Conservation (phyloP, 2,888 invertebrate genomes). For the Drosophila ustulata region DNA sequence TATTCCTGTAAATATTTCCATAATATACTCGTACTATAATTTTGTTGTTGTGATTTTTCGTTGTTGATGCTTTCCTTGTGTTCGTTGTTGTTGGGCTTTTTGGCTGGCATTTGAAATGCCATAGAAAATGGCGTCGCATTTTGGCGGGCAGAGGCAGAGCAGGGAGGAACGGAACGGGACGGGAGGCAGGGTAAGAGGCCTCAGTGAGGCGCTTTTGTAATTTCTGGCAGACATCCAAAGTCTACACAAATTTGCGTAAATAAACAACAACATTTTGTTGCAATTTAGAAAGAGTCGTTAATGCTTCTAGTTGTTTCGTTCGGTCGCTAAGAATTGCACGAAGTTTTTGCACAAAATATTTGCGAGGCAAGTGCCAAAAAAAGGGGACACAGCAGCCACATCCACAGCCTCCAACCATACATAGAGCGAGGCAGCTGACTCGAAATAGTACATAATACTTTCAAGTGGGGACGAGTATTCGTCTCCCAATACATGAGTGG, state of each 20-base stretch:
- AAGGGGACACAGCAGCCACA: constrained; percentile 41
- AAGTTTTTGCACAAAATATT: constrained; percentile 43
- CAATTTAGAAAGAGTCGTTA: constrained; percentile 68
- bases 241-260: constrained; percentile 79
- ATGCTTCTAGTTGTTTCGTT: constrained; percentile 48
- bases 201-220: constrained; percentile 59
- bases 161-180: too few species aligned
- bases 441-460: constrained; percentile 1
- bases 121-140: constrained; percentile 52
- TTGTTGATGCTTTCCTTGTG: too few species aligned
- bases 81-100: constrained; percentile 23
- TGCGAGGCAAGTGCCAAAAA: constrained; percentile 47
- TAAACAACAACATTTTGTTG: constrained; percentile 77
- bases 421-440: background rate
- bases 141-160: constrained; percentile 3
- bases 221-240: constrained; percentile 71
- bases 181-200: background rate
- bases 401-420: too few species aligned
- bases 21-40: constrained; percentile 26
- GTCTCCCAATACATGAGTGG: background rate
- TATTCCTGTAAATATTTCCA: constrained; percentile 55
- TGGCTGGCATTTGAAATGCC: constrained; percentile 41
- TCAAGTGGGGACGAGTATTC: background rate
- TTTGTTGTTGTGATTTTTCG: constrained; percentile 16
- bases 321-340: constrained; percentile 32